Evolutionary conservation across 1,140 invertebrate species (phyloP).

Genomic region (Pissodes strobi): DNA sequence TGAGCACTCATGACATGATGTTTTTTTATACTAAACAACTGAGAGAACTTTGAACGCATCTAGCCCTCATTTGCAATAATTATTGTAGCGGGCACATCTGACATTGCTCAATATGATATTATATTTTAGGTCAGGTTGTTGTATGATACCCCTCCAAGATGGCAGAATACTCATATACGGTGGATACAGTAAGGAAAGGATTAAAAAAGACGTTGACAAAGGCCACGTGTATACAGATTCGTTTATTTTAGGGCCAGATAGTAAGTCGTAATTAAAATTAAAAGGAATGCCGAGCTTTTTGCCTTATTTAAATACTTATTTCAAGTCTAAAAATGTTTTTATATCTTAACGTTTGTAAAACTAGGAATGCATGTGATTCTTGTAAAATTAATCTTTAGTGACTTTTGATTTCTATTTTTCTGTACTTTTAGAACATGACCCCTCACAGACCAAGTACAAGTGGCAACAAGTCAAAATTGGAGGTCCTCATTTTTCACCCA

Average conservation of each 20-base stretch:
- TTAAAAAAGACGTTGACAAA: slow-evolving; percentile 81
- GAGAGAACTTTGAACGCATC: too few species aligned
- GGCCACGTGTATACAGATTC: slow-evolving; percentile 83
- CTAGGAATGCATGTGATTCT: too few species aligned
- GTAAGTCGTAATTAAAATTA: slow-evolving; percentile 59
- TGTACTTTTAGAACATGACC: slow-evolving; percentile 66
- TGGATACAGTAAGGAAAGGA: slow-evolving; percentile 80
- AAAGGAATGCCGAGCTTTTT: too few species aligned
- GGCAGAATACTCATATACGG: slow-evolving; percentile 79
- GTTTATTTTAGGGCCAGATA: slow-evolving; percentile 73
- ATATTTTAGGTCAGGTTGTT: slow-evolving; percentile 68
- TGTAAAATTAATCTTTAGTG: too few species aligned
- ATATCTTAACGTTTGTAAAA: too few species aligned
- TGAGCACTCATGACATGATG: too few species aligned
- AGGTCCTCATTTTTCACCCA: slow-evolving; percentile 66
- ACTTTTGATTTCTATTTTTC: too few species aligned
- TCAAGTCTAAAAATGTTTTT: too few species aligned
- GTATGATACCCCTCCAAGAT: slow-evolving; percentile 66
- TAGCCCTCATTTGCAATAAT: neutral
- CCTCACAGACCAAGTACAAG: slow-evolving; percentile 72
- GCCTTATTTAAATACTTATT: too few species aligned
- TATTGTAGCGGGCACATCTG: neutral
- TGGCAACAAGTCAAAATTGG: slow-evolving; percentile 73
- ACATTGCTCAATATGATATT: too few species aligned
- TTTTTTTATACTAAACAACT: too few species aligned